Evolutionary conservation across 2,888 invertebrate species (phyloP), one percentile per base, ranked within the genome.

Genomic region (Hedya salicella): DNA sequence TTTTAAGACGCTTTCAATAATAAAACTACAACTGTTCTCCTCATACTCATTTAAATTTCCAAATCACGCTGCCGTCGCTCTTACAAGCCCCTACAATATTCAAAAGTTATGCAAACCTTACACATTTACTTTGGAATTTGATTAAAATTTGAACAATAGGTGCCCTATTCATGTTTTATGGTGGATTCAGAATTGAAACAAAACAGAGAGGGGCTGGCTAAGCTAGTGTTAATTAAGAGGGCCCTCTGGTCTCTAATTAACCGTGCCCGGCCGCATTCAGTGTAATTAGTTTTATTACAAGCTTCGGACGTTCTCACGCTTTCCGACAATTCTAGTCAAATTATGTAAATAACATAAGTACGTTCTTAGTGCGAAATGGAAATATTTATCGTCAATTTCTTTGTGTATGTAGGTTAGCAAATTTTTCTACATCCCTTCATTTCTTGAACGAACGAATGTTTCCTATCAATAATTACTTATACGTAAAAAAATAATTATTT

Each of bases 151-250:
- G 79, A 82, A 81, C 79, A 86, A 83, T 85, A 84, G 57, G 25
- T 54, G 39, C 62, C 79, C 77, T 76, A 78, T 78, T 82, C 77
- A 82, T 82, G 86, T 86, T 86, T 84, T 83, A 88, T 86, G 79
- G 82, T 81, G 83, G 86, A 86, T 88, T 86, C 86, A 87, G 87
- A 88, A 88, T 88, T 87, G 82, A 88, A 88, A 90, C 88, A 89
- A 88, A 89, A 89, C 87, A 87, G 81, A 76, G 74, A 81, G 83
- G 86, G 84, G 83, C 83, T 82, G 81, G 86, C 82, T 83, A 84
- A 86, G 86, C 85, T 88, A 90, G 89, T 89, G 91, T 91, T 91
- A 90, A 92, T 92, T 91, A 91, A 89, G 89, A 89, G 91, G 91
- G 89, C 89, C 85, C 88, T 88, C 86, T 78, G 69, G 83, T 82